These are phyloP conservation scores for Drosophila prosaltans DNA, from an alignment of 1,140 invertebrate species.

Conservation along the genomic window DNA sequence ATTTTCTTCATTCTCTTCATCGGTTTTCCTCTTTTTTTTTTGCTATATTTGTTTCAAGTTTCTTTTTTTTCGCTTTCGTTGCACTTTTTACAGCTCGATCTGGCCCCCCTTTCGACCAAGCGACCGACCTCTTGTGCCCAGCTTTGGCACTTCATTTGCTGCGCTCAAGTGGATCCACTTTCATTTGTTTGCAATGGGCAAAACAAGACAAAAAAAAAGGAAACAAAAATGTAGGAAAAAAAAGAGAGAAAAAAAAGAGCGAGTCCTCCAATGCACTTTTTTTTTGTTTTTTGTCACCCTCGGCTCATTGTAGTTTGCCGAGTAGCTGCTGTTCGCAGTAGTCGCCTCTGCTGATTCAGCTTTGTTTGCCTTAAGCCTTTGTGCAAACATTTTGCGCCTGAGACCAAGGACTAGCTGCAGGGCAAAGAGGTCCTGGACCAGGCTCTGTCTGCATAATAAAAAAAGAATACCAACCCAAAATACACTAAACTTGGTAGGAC, in stretches of 20 bases:
- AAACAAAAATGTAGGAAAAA: neutral
- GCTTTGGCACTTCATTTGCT: conserved; percentile 76
- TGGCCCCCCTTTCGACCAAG: conserved; percentile 23
- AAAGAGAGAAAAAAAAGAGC: neutral
- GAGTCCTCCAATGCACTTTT: conserved; percentile 51
- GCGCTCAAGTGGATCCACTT: conserved; percentile 82
- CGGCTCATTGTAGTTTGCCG: conserved; percentile 63
- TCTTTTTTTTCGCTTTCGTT: conserved; percentile 76
- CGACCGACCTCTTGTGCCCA: conserved; percentile 19
- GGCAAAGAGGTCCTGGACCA: conserved; percentile 17
- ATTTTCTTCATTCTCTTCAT: conserved; percentile 50
- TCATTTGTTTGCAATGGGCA: conserved; percentile 75
- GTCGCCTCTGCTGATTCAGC: conserved; percentile 71
- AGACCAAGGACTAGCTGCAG: conserved; percentile 43
- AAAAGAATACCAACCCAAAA: conserved; percentile 48
- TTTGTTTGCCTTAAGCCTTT: conserved; percentile 82
- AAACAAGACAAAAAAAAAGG: conserved; percentile 40
- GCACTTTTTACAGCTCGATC: conserved; percentile 76
- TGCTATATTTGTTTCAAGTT: conserved; percentile 71
- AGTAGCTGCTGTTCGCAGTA: conserved; percentile 65
- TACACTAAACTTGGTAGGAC: conserved; percentile 50
- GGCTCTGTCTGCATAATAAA: conserved; percentile 58
- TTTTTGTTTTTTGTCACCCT: conserved; percentile 63
- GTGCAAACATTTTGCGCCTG: conserved; percentile 80
- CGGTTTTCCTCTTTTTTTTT: conserved; percentile 20